Percentiles rank a stretch among this genome's conserved stretches.
phyloP scores from a whole-genome alignment of 2,113 vertebrate genomes.

The Phyllostomus discolor region DNA sequence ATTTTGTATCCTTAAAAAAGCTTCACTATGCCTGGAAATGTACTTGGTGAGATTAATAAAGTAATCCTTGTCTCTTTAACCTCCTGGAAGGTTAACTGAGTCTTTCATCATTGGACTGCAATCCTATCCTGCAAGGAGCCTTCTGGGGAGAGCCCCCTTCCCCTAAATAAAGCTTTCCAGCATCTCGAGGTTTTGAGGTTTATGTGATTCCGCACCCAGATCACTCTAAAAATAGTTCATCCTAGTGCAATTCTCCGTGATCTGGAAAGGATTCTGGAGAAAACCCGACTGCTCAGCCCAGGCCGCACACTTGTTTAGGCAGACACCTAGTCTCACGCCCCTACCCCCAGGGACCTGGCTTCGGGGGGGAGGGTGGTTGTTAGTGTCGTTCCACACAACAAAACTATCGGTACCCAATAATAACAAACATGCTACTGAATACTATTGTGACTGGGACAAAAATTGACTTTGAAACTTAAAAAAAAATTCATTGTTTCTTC shows the following conservation, averaged over 20 bases:
- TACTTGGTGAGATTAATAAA: not conserved
- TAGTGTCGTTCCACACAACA: not conserved
- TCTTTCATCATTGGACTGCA: not conserved
- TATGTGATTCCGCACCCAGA: not conserved
- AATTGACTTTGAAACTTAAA: not conserved
- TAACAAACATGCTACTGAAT: not conserved
- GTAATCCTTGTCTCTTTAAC: not conserved
- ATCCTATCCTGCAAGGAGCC: not conserved
- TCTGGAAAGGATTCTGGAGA: not conserved
- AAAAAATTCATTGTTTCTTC: not conserved
- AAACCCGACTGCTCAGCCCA: not conserved
- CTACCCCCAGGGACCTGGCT: not conserved
- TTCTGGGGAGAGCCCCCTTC: not conserved
- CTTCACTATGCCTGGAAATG: not conserved
- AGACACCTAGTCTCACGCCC: not conserved
- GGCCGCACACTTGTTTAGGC: not conserved
- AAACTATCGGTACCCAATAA: not conserved
- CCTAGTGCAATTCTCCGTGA: not conserved
- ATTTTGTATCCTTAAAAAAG: not conserved
- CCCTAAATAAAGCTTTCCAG: not conserved
- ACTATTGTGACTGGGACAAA: not conserved
- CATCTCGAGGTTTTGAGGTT: not conserved
- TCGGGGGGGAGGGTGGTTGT: not conserved
- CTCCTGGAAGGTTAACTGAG: not conserved
- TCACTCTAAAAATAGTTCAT: not conserved